Base-by-base conservation (phyloP, 2,797 vertebrate species). In the Urophycis tenuis region DNA sequence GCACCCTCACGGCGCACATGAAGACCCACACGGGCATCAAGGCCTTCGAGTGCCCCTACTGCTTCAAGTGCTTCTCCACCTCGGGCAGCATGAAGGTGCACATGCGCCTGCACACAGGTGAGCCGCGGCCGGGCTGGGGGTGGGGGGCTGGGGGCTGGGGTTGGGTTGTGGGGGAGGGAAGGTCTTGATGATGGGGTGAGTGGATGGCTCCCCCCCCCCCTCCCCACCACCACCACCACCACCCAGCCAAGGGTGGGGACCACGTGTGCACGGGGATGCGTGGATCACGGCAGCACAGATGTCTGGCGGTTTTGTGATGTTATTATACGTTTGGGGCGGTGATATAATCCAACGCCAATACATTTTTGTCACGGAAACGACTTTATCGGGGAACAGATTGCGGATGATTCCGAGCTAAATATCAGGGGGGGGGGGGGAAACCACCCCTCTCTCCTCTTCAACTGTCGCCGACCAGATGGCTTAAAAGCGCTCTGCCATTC, bases 1-100 rank as follows among this genome's bases (percentile, higher is more conserved):
- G 98, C 74, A 99, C 98, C 22, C 96, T 99, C 49, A 99, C 98
- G 0, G 98, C 98, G 70, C 98, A 99, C 86, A 96, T 97, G 91
- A 99, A 99, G 91, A 99, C 97, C 3, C 98, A 99, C 89, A 95
- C 95, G 1, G 98, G 98, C 81, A 94, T 99, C 89, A 99, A 99
- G 91, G 96, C 96, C 78, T 99, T 98, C 77, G 95, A 96, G 93
- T 99, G 97, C 91, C 95, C 95, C 80, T 94, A 91, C 92, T 99
- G 98, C 87, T 93, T 96, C 90, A 99, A 99, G 92, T 95, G 95
- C 86, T 99, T 99, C 93, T 99, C 98, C 90, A 99, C 98, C 79
- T 97, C 97, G 75, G 98, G 98, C 78, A 99, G 98, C 93, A 96
- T 99, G 93, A 99, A 99, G 91, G 98, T 99, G 82, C 98, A 99